Base-by-base conservation (phyloP, 2,888 invertebrate species). In the Folsomia manolachei region DNA sequence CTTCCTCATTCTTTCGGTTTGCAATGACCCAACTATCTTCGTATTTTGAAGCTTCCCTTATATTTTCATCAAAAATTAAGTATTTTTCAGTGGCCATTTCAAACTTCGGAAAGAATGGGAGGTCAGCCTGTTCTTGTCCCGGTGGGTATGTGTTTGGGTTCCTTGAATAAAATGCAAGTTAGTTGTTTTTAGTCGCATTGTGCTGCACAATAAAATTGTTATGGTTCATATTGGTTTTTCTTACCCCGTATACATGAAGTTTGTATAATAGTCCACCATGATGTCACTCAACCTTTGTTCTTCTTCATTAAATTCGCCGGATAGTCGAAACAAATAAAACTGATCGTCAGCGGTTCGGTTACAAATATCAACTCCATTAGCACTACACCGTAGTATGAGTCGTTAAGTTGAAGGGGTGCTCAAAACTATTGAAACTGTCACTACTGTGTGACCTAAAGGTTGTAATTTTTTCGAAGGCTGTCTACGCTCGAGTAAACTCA, bases 311-410 rank as follows among this genome's bases (percentile, higher is more conserved):
- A 71, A 67, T n/a, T 27, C 39, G 14, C 39, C 39, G 25, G 67
- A 70, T 14, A 67, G 18, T 1, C 66, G 65, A 27, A 71, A 71
- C n/a, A 71, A 21, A 27, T 71, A 71, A 61, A 67, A 19, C 39
- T 53, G 26, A 26, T 71, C 71, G 39, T 71, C 67, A 1, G 71
- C 67, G n/a, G n/a, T n/a, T n/a, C n/a, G n/a, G n/a, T n/a, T n/a
- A n/a, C n/a, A n/a, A n/a, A n/a, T n/a, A n/a, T n/a, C n/a, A n/a
- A n/a, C n/a, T n/a, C n/a, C n/a, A n/a, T n/a, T n/a, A n/a, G n/a
- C n/a, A n/a, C n/a, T n/a, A n/a, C n/a, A n/a, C n/a, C n/a, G n/a
- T n/a, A n/a, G n/a, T n/a, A n/a, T n/a, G n/a, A n/a, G n/a, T n/a
- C n/a, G n/a, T n/a, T n/a, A n/a, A n/a, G n/a, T n/a, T n/a, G n/a